Base-by-base conservation (phyloP, 2,888 invertebrate species). In the Sinohyriopsis cumingii region DNA sequence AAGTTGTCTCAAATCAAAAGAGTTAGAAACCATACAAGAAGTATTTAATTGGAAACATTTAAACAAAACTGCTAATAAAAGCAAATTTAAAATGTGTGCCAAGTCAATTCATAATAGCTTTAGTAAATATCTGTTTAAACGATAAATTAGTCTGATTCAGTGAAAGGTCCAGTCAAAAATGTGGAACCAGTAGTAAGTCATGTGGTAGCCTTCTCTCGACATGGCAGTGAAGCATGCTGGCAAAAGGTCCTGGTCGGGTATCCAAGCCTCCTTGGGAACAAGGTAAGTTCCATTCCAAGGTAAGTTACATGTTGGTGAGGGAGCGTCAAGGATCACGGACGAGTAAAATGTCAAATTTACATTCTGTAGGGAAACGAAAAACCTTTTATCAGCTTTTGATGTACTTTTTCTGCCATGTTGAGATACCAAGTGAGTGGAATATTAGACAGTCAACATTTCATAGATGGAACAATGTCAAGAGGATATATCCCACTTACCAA, bases 101-200 rank as follows among this genome's bases (percentile, higher is more conserved):
- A 45, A 45, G 45, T 12, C 45, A 45, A 45, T 45, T 12, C 12
- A 45, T 12, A 45, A 20, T 25, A 20, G 2, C 19, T 19, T 59
- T 33, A 33, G 6, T 33, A 33, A 33, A 7, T 33, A 33, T 33
- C 5, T 5, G 5, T 33, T 33, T 33, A 33, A 5, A 33, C 7
- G 59, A 59, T 19, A 59, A 22, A 6, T 59, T 20, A 6, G 18
- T 28, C 59, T n/a, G 12, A 1, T 45, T 45, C 45, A 45, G 45
- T 60, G 25, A 60, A 22, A 64, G 25, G 45, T 67, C 78, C 74
- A 78, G 20, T 72, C 68, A 18, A 75, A 25, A 19, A 79, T 60
- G 59, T 79, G 62, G 63, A 75, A 77, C 75, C 78, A 77, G 57
- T 77, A 79, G 61, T 72, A 68, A n/a, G 77, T 79, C 75, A 73